phyloP scores from a whole-genome alignment of 2,113 vertebrate genomes.

The Diphyllodes magnificus region DNA sequence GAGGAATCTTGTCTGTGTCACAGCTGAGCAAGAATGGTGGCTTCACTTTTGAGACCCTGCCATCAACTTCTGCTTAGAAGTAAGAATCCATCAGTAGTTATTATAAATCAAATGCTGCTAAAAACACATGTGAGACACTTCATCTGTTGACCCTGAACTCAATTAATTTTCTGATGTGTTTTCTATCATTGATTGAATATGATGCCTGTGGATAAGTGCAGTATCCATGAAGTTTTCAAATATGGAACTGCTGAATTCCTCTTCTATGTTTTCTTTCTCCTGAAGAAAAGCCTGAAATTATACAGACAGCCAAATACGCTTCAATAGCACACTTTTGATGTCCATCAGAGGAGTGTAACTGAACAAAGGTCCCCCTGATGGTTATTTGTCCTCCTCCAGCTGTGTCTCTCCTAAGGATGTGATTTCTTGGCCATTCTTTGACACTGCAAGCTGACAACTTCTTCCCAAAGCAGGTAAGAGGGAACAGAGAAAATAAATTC shows the following conservation, averaged over 20 bases:
- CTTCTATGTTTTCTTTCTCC: background rate
- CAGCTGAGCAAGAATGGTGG: background rate
- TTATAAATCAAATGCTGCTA: background rate
- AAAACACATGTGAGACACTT: background rate
- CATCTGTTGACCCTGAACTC: background rate
- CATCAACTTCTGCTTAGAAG: background rate
- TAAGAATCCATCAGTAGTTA: background rate
- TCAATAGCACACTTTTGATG: background rate
- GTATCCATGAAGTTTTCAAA: background rate
- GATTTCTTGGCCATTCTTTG: background rate
- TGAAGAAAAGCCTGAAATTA: background rate
- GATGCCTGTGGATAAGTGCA: background rate
- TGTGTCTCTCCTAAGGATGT: background rate
- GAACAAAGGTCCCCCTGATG: background rate
- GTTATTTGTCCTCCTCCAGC: background rate
- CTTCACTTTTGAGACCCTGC: background rate
- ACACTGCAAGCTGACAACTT: background rate
- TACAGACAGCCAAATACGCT: background rate
- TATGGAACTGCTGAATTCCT: background rate
- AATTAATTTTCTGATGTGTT: background rate
- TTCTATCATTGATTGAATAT: fast-evolving
- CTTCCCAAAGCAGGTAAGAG: background rate
- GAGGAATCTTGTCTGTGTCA: background rate
- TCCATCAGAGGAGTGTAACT: fast-evolving
- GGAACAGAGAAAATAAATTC: background rate